phyloP scores from a whole-genome alignment of 2,888 invertebrate species.

The Rhaphigaster nebulosa region DNA sequence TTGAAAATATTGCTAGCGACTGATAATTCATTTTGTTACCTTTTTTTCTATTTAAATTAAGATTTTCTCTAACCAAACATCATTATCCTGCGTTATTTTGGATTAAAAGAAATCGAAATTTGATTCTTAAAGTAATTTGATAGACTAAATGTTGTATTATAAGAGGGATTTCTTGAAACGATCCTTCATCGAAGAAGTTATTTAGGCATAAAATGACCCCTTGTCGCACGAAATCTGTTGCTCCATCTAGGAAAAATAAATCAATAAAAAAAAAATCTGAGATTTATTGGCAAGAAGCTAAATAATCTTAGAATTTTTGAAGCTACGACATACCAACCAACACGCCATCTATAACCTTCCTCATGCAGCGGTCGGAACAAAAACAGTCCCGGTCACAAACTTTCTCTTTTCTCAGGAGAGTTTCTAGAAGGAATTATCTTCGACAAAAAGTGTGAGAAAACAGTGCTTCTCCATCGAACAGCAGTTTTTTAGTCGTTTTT shows the following conservation, averaged over 20 bases:
- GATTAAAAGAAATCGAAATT: not conserved
- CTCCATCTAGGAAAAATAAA: too few relatives aligned
- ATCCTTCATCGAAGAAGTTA: not conserved
- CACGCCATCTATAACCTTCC: not conserved
- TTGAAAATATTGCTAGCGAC: not conserved
- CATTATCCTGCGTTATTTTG: not conserved
- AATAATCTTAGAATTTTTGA: not conserved
- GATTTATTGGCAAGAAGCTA: not conserved
- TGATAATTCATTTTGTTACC: not conserved
- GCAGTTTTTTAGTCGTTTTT: not conserved
- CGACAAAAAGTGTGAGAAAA: not conserved
- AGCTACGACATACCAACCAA: not conserved
- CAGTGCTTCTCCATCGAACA: not conserved
- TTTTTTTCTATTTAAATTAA: not conserved
- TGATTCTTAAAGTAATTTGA: not conserved
- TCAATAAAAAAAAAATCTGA: too few relatives aligned
- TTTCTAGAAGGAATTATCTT: not conserved
- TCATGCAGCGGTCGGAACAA: not conserved
- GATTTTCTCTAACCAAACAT: not conserved
- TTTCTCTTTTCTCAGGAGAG: constrained; percentile 13
- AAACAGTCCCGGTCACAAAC: not conserved
- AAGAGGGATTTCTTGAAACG: not conserved
- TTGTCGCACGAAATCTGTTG: not conserved
- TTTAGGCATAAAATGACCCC: not conserved
- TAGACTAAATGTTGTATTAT: not conserved